Conservation (phyloP, 2,797 vertebrate genomes). For the Malurus splendens region DNA sequence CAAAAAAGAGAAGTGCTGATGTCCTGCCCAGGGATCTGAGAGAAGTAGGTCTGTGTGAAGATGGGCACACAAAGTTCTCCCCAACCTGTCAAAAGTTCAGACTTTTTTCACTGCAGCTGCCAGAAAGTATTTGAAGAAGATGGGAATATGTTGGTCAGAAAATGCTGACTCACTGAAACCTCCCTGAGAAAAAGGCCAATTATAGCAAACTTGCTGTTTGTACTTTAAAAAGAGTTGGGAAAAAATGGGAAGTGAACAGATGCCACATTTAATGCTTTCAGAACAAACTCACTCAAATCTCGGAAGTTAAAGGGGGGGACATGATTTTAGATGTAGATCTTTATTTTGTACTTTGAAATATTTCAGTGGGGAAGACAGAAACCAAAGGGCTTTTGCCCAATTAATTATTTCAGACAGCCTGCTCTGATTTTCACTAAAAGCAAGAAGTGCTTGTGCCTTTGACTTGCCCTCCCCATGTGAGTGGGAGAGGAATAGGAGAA, state of each 20-base stretch:
- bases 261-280: background rate
- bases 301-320: background rate
- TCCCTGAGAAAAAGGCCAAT: background rate
- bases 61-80: background rate
- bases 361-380: background rate
- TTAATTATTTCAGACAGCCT: background rate
- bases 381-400: rapidly evolving
- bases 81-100: background rate
- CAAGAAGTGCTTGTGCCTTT: background rate
- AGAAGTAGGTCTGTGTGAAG: background rate
- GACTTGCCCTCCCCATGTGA: background rate
- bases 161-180: constrained; percentile 12
- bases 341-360: background rate
- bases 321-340: background rate
- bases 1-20: background rate
- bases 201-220: background rate
- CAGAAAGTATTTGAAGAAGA: background rate
- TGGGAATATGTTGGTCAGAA: background rate
- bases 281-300: background rate
- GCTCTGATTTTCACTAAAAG: background rate
- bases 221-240: background rate
- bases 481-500: background rate
- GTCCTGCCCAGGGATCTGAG: background rate
- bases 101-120: background rate
- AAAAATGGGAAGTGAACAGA: background rate